A percentile compares a stretch with the other conserved stretches of the same genome.
Evolutionary conservation across 2,797 vertebrate genomes (phyloP).

Genomic region (Gymnothorax reevesii): DNA sequence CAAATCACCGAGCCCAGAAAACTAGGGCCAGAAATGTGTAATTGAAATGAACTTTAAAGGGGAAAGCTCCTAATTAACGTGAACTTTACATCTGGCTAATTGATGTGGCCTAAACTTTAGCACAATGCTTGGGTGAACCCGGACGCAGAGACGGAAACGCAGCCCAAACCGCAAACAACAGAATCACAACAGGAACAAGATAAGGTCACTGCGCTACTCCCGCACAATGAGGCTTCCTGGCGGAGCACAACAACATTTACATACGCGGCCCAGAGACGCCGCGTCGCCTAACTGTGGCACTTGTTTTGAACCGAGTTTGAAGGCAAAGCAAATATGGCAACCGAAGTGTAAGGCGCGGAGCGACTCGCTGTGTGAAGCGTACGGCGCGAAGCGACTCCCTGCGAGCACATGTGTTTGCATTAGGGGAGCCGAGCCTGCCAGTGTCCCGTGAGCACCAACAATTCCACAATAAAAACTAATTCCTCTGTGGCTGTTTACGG

Average conservation of each 20-base stretch:
- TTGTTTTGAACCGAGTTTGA: constrained; percentile 2
- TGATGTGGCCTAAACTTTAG: constrained; percentile 63
- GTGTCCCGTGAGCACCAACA: constrained; percentile 13
- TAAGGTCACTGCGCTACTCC: constrained; percentile 28
- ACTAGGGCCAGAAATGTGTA: constrained; percentile 78
- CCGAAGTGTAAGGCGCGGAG: neutral
- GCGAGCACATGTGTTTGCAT: neutral
- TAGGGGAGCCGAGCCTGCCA: neutral
- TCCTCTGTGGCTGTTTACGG: constrained; percentile 37
- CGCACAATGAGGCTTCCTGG: constrained; percentile 1
- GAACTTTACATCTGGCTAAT: constrained; percentile 61
- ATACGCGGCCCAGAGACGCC: constrained; percentile 1
- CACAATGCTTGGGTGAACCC: constrained; percentile 30
- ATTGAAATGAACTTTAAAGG: constrained; percentile 78
- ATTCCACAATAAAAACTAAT: constrained; percentile 33
- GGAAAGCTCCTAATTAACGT: constrained; percentile 72
- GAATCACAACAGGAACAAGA: neutral
- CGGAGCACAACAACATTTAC: constrained; percentile 7
- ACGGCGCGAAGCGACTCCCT: neutral
- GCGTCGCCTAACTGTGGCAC: neutral
- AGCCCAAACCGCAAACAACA: constrained; percentile 14
- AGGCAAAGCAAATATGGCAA: constrained; percentile 13
- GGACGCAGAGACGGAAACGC: constrained; percentile 8
- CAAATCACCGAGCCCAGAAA: constrained; percentile 76
- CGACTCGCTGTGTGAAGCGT: neutral